Evolutionary conservation across 2,797 vertebrate species (phyloP), one percentile per base, ranked within the genome.

Genomic region (Pseudocheirus occidentalis): DNA sequence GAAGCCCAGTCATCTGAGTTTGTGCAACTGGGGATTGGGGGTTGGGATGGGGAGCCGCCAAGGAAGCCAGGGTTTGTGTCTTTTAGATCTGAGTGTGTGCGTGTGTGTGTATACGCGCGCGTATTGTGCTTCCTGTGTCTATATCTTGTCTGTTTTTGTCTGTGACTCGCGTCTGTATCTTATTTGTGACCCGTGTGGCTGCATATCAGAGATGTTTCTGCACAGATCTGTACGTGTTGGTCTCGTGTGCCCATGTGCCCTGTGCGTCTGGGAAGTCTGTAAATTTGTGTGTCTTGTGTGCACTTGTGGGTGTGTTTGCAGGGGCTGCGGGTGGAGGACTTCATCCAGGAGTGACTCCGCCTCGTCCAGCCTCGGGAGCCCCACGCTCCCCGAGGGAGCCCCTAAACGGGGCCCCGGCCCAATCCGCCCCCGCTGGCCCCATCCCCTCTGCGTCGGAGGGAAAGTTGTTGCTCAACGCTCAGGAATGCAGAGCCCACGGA

Each of bases 381-480:
- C 94, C 89, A 10, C 5, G 28, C 52, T 16, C 90, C 57, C 46
- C 18, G 0, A 56, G 87, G 95, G 59, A 55, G 89, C 16, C 94
- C 95, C 93, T 13, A 56, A 55, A 29, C 55, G 95, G 95, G 95
- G 91, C 93, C 97, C 94, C 3, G 95, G 34, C 18, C 62, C 9
- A 87, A 59, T 54, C 21, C 90, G 93, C 92, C 55, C 18, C n/a
- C 95, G 94, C 92, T 96, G 93, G 96, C 58, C 52, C 40, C 5
- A 95, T 95, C 96, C 96, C 95, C 97, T 96, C 93, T 94, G 97
- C 98, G 93, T 93, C 57, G 54, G 95, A 97, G 97, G 97, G 98
- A 97, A 98, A 97, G 97, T 97, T 97, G 96, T 98, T 98, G 97
- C 98, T 98, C 98, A 98, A 96, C 95, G 90, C 94, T 97, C 92